phyloP scores from a whole-genome alignment of 1,140 invertebrate genomes.

The Polypedilum vanderplanki region DNA sequence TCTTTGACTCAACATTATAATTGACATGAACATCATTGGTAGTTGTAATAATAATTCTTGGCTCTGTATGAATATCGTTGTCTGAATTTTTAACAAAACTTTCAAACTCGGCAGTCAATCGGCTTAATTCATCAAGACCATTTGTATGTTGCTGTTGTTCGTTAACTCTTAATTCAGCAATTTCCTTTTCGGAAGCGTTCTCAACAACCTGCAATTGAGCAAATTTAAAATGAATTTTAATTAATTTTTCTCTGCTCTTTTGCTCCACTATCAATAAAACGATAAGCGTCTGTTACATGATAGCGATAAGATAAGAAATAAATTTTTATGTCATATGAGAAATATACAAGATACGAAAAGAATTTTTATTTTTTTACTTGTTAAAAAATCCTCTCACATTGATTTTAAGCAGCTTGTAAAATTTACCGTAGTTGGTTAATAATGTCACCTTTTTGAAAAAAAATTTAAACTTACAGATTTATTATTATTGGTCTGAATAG shows the following conservation, averaged over 20 bases:
- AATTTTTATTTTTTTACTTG: slow-evolving; percentile 4
- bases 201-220: slow-evolving; percentile 13
- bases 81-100: background rate
- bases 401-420: background rate
- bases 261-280: background rate
- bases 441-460: background rate
- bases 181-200: background rate
- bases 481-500: slow-evolving; percentile 40
- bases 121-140: background rate
- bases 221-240: slow-evolving; percentile 20
- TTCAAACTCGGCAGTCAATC: slow-evolving; percentile 20
- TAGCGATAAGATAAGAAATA: background rate
- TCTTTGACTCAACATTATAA: background rate
- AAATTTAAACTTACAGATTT: background rate
- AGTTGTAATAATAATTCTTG: background rate
- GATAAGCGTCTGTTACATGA: background rate
- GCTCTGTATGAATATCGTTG: background rate
- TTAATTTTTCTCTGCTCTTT: background rate
- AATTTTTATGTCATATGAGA: background rate
- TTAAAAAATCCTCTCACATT: background rate
- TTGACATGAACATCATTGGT: background rate
- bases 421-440: background rate
- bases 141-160: background rate
- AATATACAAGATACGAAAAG: background rate
- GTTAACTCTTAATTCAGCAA: background rate